Conservation (phyloP, 1,140 invertebrate genomes). For the Conopomorpha cramerella region DNA sequence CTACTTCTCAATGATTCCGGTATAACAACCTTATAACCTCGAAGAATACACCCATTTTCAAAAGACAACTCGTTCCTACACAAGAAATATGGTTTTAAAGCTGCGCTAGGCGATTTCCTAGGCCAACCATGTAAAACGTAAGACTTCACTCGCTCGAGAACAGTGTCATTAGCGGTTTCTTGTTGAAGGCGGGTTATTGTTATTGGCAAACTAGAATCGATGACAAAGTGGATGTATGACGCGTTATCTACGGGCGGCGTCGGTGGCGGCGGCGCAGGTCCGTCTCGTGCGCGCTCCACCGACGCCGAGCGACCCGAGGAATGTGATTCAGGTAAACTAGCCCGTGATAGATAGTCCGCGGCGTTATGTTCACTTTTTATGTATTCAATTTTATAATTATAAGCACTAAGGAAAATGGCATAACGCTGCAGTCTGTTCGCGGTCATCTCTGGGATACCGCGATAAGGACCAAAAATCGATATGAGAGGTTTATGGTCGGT, state of each 20-base stretch:
- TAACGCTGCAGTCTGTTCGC: slow-evolving; percentile 26
- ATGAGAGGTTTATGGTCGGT: slow-evolving; percentile 43
- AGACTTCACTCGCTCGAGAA: background rate
- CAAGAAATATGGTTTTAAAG: background rate
- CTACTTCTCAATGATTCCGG: slow-evolving; percentile 9
- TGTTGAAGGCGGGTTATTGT: background rate
- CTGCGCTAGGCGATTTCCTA: background rate
- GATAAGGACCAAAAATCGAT: slow-evolving; percentile 32
- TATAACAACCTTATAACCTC: slow-evolving; percentile 6
- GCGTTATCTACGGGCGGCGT: background rate
- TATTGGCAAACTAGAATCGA: background rate
- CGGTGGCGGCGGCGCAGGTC: background rate
- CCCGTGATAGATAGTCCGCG: slow-evolving; percentile 3
- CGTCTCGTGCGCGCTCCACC: background rate
- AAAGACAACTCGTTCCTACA: background rate
- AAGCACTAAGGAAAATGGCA: slow-evolving; percentile 24
- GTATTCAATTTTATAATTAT: slow-evolving; percentile 29
- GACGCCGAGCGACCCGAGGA: background rate
- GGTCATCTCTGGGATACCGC: slow-evolving; percentile 20
- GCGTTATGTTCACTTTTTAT: slow-evolving; percentile 4
- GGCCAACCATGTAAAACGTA: background rate
- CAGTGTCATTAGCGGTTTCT: background rate
- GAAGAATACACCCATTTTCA: slow-evolving; percentile 1
- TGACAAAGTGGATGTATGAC: background rate
- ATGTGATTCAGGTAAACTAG: background rate